These are phyloP conservation scores for Desmodus rotundus DNA, from an alignment of 2,113 vertebrate genomes.

Conservation along the genomic window DNA sequence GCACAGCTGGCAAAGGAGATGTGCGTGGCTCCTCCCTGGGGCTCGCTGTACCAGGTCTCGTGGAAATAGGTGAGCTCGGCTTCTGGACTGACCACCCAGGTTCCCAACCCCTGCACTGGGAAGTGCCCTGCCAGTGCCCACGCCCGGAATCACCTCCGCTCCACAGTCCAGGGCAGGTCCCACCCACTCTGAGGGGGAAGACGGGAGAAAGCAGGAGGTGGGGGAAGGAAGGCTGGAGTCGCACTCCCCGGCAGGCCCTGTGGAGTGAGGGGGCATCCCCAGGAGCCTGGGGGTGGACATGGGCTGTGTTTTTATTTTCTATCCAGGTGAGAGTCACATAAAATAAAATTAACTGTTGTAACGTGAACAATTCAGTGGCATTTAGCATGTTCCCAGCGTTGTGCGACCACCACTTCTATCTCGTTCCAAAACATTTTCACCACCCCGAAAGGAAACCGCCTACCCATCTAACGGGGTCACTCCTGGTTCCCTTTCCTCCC, in stretches of 20 bases:
- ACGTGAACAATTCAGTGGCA: neutral
- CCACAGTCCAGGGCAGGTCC: neutral
- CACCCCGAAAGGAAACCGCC: neutral
- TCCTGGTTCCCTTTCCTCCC: no score
- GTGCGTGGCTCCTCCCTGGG: constrained; percentile 48
- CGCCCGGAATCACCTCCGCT: constrained; percentile 5
- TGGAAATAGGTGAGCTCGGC: neutral
- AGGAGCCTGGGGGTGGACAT: rapidly evolving
- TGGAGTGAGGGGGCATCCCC: neutral
- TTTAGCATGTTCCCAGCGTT: neutral
- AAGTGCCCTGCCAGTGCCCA: neutral
- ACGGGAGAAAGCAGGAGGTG: neutral
- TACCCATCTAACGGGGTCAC: neutral
- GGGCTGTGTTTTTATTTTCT: neutral
- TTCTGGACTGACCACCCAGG: constrained; percentile 16
- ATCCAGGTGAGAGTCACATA: neutral
- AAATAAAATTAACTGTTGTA: neutral
- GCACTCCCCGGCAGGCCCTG: neutral
- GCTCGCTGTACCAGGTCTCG: neutral
- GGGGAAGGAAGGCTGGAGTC: neutral
- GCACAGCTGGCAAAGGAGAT: constrained; percentile 21
- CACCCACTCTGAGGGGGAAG: neutral
- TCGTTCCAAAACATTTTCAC: neutral
- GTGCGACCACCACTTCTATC: neutral
- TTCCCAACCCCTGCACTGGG: neutral